phyloP scores from a whole-genome alignment of 2,113 vertebrate species.

The Petromus typicus region DNA sequence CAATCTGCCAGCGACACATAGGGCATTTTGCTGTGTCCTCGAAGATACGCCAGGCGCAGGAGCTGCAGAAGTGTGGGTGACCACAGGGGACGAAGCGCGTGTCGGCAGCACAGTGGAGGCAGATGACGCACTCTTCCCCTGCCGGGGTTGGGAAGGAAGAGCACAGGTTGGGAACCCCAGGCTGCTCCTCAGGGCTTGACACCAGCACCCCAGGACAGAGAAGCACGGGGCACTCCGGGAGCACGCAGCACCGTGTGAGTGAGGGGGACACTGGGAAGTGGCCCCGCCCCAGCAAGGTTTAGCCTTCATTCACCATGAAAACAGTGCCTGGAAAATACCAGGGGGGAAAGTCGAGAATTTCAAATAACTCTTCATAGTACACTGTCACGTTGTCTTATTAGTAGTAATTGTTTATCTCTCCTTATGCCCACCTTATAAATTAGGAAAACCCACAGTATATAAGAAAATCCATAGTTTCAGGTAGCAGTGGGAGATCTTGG shows the following conservation, averaged over 20 bases:
- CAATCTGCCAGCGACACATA: conserved; percentile 59
- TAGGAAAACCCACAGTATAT: background rate
- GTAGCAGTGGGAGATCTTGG: too few relatives aligned
- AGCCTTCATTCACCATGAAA: background rate
- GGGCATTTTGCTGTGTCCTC: conserved; percentile 68
- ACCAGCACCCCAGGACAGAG: background rate
- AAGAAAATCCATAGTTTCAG: too few relatives aligned
- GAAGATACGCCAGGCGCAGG: conserved; percentile 70
- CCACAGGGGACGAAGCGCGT: conserved; percentile 69
- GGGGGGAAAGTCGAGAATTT: background rate
- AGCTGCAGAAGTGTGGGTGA: conserved; percentile 75
- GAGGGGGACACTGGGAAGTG: background rate
- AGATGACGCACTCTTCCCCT: conserved; percentile 64
- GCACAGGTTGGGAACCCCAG: background rate
- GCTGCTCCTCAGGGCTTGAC: background rate
- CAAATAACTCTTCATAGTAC: background rate
- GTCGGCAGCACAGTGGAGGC: conserved; percentile 11
- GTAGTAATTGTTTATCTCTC: background rate
- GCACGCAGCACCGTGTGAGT: background rate
- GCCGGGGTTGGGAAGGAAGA: background rate
- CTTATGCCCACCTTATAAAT: background rate
- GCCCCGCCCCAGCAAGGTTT: background rate
- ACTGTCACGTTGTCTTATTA: background rate
- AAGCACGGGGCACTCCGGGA: accelerated
- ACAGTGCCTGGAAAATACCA: background rate